Evolutionary conservation across 2,888 invertebrate species (phyloP), one percentile per base, ranked within the genome.

Genomic region (Ormyrus labotus): DNA sequence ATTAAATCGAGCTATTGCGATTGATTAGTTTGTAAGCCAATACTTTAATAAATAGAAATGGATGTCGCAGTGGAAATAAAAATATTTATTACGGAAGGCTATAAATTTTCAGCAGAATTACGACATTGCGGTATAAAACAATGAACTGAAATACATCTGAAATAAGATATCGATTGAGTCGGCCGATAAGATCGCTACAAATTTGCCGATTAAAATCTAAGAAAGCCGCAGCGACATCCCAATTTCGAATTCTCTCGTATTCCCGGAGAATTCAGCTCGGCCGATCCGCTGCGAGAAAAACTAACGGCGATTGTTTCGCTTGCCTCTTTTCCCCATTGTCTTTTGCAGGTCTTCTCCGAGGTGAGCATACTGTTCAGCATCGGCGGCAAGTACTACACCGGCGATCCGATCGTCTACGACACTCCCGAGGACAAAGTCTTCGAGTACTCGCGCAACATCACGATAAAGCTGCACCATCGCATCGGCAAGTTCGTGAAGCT

Each of bases 401-500:
- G 95, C 82, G 95, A 96, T 85, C 95, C 96, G 0, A 94, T 96
- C 83, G 94, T 93, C 13, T 95, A 93, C 91, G 92, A 93, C 68
- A 94, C 94, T 87, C 93, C 94, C 86, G 94, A 95, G 86, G 96
- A 97, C 91, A 92, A 93, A 80, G 95, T 95, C 85, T 96, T 96
- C 90, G 96, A 97, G 90, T 93, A 92, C 81, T 95, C 97, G 1
- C 93, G 96, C 19, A 96, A 96, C 91, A 94, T 98, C 67, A 94
- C 94, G 88, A 95, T 98, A 86, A 95, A 95, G 85, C 93, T 98
- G 55, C 95, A 96, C 87, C 95, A 96, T 87, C 93, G 96, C 68
- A 94, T 97, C 71, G 98, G 96, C 48, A 93, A 94, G 87, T 96
- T 94, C 92, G 95, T 97, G 81, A 95, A 95, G 88, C 91, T 96